A percentile compares a stretch with the other conserved stretches of the same genome.
Conservation (phyloP, 1,140 invertebrate species). For the Globodera rostochiensis region DNA sequence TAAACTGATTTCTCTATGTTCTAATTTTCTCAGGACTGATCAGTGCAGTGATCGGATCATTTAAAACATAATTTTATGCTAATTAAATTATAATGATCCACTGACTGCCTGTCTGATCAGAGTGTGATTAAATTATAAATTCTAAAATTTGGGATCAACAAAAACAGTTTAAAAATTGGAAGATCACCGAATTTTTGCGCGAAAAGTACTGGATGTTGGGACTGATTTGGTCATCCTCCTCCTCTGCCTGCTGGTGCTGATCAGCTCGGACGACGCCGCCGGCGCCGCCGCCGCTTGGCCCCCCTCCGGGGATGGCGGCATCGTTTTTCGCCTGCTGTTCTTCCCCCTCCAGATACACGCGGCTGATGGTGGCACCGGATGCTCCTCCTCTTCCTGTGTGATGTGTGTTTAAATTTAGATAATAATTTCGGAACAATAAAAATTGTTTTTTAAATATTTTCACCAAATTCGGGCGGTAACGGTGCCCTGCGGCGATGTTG, state of each 20-base stretch:
- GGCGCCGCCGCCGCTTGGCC: background rate
- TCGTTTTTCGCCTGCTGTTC: conserved; percentile 29
- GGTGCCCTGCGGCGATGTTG: conserved; percentile 15
- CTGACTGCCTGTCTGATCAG: no score
- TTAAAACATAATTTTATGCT: no score
- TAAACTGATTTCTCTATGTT: background rate
- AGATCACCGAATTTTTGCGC: conserved; percentile 46
- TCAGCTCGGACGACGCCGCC: background rate
- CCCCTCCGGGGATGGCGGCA: background rate
- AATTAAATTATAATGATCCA: no score
- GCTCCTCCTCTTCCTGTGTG: background rate
- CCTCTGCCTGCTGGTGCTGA: conserved; percentile 25
- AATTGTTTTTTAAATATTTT: background rate
- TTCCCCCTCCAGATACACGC: conserved; percentile 30
- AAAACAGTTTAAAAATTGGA: no score
- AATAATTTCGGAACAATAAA: background rate
- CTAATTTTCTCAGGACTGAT: background rate
- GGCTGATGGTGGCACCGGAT: background rate
- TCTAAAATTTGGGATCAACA: no score
- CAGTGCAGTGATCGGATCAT: background rate
- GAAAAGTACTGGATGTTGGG: conserved; percentile 56
- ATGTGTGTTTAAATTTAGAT: no score
- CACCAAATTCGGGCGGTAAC: conserved; percentile 18
- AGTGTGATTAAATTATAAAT: no score
- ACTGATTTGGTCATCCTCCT: conserved; percentile 48